Conservation (phyloP, 2,797 vertebrate genomes). For the Peromyscus eremicus region DNA sequence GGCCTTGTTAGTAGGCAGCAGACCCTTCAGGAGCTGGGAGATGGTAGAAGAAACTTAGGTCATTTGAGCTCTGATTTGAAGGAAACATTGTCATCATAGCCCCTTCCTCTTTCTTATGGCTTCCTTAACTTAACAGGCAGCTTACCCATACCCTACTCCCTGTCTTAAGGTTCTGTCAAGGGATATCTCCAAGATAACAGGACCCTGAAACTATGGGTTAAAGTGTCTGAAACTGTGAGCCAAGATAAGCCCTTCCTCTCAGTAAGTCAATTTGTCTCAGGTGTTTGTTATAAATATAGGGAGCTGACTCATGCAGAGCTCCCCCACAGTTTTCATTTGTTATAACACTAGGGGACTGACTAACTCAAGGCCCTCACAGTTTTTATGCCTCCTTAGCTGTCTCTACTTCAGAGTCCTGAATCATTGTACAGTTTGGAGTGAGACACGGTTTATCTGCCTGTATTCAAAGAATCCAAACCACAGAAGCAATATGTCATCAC, state of each 20-base stretch:
- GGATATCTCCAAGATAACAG: neutral
- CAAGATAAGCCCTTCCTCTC: neutral
- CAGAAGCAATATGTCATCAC: fast-evolving
- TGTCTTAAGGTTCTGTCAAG: neutral
- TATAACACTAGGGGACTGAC: neutral
- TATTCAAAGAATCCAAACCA: neutral
- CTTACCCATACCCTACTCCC: no score
- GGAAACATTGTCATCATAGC: no score
- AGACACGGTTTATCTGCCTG: fast-evolving
- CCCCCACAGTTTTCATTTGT: no score
- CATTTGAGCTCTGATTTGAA: no score
- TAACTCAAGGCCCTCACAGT: fast-evolving
- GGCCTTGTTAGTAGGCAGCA: neutral
- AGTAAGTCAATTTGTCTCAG: no score
- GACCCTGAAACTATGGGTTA: no score
- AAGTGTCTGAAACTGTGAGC: neutral
- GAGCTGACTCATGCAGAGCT: no score
- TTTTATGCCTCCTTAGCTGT: neutral
- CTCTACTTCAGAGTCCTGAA: neutral
- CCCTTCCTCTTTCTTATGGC: neutral
- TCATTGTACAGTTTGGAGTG: fast-evolving
- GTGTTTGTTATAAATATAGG: neutral
- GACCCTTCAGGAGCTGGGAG: neutral
- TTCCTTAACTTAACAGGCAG: no score
- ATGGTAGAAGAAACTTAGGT: neutral